Evolutionary conservation across 2,888 invertebrate genomes (phyloP), one percentile per base, ranked within the genome.

Genomic region (Agrochola circellaris): DNA sequence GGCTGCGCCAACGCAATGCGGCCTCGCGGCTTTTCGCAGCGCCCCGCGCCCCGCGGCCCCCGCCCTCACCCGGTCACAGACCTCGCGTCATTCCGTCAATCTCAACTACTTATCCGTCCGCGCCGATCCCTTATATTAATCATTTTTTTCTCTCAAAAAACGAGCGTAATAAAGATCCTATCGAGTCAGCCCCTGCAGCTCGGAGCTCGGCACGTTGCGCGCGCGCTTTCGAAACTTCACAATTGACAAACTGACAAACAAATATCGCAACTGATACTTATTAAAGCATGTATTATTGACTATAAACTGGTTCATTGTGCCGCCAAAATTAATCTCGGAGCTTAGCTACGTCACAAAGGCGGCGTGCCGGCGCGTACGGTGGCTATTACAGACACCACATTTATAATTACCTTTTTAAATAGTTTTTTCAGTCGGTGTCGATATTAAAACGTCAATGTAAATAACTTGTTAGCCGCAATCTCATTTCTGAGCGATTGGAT

Each of bases 381-480:
- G 94, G 93, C 95, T 95, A 95, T 96, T 96, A 96, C 95, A 91
- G 92, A 93, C 93, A 94, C 95, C 93, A 92, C 92, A 92, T 96
- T 96, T 96, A 95, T 96, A 96, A 96, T 96, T 96, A 96, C 94
- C 93, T 96, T 96, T 96, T 96, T 96, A 95, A 96, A 96, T 96
- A 95, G 96, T 96, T 96, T 96, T 96, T 95, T 95, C 93, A 93
- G 91, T 76, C 91, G 91, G 90, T 93, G 94, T 94, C 93, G 96
- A 95, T 96, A 96, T 96, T 96, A 96, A 96, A 96, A 96, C 96
- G 96, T 96, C 96, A 96, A 96, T 95, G 96, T 96, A 96, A 96
- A 96, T 96, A 96, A 96, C 96, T 96, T 96, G 96, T 96, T 96
- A 96, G 96, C 96, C 95, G 96, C 96, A 96, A 96, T 96, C 96